phyloP scores from a whole-genome alignment of 2,888 invertebrate species.

The Cordilura impudica region DNA sequence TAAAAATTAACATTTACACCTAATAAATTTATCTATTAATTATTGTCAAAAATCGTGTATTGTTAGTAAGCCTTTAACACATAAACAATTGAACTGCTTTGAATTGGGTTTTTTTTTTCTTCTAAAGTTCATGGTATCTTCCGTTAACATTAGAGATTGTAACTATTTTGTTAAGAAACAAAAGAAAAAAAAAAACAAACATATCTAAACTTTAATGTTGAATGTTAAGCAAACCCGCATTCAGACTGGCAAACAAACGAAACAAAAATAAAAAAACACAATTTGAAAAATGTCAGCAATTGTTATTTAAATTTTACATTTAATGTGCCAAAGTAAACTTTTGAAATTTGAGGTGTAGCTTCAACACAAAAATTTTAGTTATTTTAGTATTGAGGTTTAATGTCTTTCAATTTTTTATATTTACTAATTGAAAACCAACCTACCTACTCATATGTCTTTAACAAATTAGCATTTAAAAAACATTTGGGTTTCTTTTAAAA shows the following conservation, averaged over 20 bases:
- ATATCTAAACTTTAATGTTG: slow-evolving; percentile 12
- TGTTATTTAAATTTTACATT: slow-evolving; percentile 47
- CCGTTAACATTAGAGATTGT: slow-evolving; percentile 8
- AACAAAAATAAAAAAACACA: neutral
- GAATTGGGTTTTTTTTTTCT: slow-evolving; percentile 2
- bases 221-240: slow-evolving; percentile 9
- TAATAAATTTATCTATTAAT: slow-evolving; percentile 1
- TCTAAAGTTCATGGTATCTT: slow-evolving; percentile 37
- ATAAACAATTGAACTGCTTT: neutral
- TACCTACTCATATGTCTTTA: neutral
- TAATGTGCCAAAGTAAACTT: slow-evolving; percentile 30
- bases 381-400: neutral
- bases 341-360: slow-evolving; percentile 31
- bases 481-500: slow-evolving; percentile 1
- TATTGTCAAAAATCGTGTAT: neutral
- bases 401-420: neutral
- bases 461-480: slow-evolving; percentile 21
- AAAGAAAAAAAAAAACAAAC: neutral
- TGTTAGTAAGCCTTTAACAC: neutral
- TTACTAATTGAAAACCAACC: slow-evolving; percentile 1
- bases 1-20: neutral
- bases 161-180: neutral
- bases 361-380: neutral
- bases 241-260: neutral
- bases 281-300: slow-evolving; percentile 55